Evolutionary conservation across 64 coral and sea anemone species (phyloP), one percentile per base, ranked within the genome.

Genomic region (Actinia equina): DNA sequence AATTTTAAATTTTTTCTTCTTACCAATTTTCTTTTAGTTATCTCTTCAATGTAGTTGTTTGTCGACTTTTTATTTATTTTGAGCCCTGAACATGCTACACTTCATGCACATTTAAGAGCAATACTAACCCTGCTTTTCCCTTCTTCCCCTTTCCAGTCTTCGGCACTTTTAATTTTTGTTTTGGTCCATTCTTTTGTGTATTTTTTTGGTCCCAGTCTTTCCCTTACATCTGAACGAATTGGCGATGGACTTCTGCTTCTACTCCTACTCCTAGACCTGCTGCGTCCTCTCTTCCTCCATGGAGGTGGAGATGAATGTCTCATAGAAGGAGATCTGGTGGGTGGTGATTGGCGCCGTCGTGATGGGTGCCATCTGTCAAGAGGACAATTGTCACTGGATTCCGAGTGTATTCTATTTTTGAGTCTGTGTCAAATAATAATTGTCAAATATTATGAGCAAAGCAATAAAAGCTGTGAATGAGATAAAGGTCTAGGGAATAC

Each of bases 321-420:
- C 23, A 53, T 84, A 17, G 86, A 55, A 11, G 11, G 79, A 83
- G 45, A 63, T 30, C 94, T 93, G 53, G 62, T 85, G 51, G 82
- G 0, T 55, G 94, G 85, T 27, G 94, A 92, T 7, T 87, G 89
- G 44, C 88, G 82, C 17, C 91, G 93, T 17, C 94, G 69, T 18
- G 88, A 87, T 41, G 94, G 91, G 82, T 93, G 94, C 94, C 94
- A 96, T 76, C 94, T 92, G 2, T 87, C 59, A 10, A 83, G 70
- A 53, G 79, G 56, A 60, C 91, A 86, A 46, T 89, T 91, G 46
- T 92, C 84, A 22, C 82, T 88, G 44, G 90, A 64, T 71, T 86
- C 46, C 27, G 89, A 20, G 82, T 57, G 26, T 77, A 74, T 51
- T 76, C 83, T 54, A 70, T 59, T 87, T 63, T 19, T 70, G 53